These are phyloP conservation scores for Enteromius trimaculatus DNA, from an alignment of 2,797 vertebrate species.

Conservation along the genomic window DNA sequence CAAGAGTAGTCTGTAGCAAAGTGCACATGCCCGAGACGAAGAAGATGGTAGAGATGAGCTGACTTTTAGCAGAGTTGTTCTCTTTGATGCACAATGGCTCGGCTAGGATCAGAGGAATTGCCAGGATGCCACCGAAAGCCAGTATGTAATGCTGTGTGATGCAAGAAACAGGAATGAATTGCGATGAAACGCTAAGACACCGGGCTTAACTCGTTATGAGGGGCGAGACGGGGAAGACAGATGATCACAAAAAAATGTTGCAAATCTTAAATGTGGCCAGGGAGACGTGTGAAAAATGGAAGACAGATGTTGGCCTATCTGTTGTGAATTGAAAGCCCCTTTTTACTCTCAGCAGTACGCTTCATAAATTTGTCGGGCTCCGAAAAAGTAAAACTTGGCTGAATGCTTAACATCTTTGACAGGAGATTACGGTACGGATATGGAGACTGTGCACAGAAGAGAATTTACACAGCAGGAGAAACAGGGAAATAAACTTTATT, in stretches of 20 bases:
- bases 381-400: constrained; percentile 6
- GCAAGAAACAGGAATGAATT: constrained; percentile 16
- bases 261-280: constrained; percentile 46
- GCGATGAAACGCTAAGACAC: not conserved
- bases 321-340: constrained; percentile 57
- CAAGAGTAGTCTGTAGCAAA: constrained; percentile 78
- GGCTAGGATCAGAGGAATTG: constrained; percentile 80
- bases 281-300: constrained; percentile 46
- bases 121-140: constrained; percentile 83
- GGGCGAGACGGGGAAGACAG: constrained; percentile 31
- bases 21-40: constrained; percentile 82
- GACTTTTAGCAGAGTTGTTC: constrained; percentile 80
- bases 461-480: constrained; percentile 12
- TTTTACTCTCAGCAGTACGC: constrained; percentile 54
- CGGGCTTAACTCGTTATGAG: not conserved
- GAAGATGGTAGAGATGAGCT: constrained; percentile 84
- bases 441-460: not conserved
- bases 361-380: constrained; percentile 55
- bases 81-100: constrained; percentile 81
- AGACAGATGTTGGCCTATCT: constrained; percentile 62
- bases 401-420: constrained; percentile 7
- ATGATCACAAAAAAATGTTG: constrained; percentile 47
- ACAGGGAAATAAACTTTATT: not conserved
- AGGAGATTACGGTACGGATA: constrained; percentile 1
- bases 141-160: constrained; percentile 80